phyloP scores from a whole-genome alignment of 2,888 invertebrate genomes.

The Sepiola atlantica region DNA sequence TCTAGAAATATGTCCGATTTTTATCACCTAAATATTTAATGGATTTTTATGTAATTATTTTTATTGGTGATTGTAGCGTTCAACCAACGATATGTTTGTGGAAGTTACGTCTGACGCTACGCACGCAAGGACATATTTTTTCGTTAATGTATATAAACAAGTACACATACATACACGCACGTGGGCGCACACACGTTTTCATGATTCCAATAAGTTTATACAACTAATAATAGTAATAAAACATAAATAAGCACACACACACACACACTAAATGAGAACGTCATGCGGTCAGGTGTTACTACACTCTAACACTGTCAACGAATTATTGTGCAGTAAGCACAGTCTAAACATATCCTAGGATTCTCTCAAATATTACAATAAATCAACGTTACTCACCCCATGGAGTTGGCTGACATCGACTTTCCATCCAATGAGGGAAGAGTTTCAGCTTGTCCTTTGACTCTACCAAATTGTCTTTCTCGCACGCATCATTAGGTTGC shows the following conservation, averaged over 20 bases:
- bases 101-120: too few relatives aligned
- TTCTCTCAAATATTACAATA: background rate
- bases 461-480: conserved; percentile 19
- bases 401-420: background rate
- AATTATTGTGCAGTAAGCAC: background rate
- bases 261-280: background rate
- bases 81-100: too few relatives aligned
- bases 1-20: too few relatives aligned
- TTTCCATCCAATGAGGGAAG: background rate
- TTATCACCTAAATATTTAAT: too few relatives aligned
- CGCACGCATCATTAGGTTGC: background rate
- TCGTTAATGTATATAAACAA: too few relatives aligned
- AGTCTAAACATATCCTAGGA: background rate
- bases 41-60: too few relatives aligned
- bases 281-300: background rate
- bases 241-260: background rate
- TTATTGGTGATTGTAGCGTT: too few relatives aligned
- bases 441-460: background rate
- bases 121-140: too few relatives aligned
- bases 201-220: background rate
- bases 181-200: background rate
- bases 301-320: background rate
- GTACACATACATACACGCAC: background rate
- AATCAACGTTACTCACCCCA: background rate
- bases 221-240: background rate